Base-by-base conservation (phyloP, 64 coral and sea anemone genomes). In the Pocillopora damicornis region DNA sequence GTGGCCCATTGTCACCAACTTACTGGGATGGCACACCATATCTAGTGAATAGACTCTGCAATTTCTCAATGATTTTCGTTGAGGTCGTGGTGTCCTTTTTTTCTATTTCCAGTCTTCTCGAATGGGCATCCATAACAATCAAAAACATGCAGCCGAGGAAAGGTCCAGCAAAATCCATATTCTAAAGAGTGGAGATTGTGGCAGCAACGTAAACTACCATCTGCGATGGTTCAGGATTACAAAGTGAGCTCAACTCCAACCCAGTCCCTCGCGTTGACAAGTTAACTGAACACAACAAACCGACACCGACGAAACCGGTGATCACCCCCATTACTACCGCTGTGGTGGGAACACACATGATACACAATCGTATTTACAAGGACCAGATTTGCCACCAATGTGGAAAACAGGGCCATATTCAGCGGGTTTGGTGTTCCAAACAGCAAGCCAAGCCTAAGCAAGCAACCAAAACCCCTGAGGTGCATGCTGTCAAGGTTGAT, bases 151-250 rank as follows among this genome's bases (percentile, higher is more conserved):
- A 30, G 30, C 0, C 0, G 0, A 30, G 0, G 30, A 30, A 30
- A 30, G 30, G 30, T 30, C 30, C 30, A 0, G 0, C 0, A 30
- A 30, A 88, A 64, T 88, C 86, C 78, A 86, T 86, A 72, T 25
- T 42, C 65, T 16, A 87, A 67, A 12, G 69, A 57, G 35, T 87
- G 73, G 87, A 80, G 35, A 89, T 73, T 22, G 45, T 62, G 20
- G 37, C 58, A 80, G 76, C 76, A 6, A 60, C 79, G 87, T 64
- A 89, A 89, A 79, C 61, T 18, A 22, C 76, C 13, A 79, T 79
- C 45, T 25, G 59, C 8, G 62, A 80, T 63, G 76, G 76, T 65
- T 71, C 20, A 9, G 71, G 79, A 79, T 79, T 80, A 37, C 61
- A 79, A 67, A 34, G 37, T 88, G 37, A 75, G 75, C 20, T 69